These are phyloP conservation scores for Acronicta psi DNA, from an alignment of 2,888 invertebrate genomes.

Conservation along the genomic window DNA sequence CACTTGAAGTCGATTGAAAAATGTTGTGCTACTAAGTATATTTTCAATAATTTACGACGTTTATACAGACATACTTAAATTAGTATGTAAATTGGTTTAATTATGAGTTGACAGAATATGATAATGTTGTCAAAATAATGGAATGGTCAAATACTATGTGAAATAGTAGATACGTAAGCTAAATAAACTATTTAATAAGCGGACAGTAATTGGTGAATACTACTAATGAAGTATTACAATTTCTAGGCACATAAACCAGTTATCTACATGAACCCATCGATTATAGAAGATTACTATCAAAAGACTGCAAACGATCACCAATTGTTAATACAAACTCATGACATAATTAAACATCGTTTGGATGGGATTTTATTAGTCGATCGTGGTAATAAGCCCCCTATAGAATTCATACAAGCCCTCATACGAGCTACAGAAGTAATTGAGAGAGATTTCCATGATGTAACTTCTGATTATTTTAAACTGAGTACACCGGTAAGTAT, in stretches of 20 bases:
- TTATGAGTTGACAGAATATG: too few species aligned
- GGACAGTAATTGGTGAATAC: too few species aligned
- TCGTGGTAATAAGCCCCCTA: constrained; percentile 26
- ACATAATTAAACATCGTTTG: constrained; percentile 43
- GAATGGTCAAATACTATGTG: too few species aligned
- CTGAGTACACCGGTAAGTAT: constrained; percentile 50
- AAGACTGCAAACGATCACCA: constrained; percentile 36
- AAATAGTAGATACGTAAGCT: too few species aligned
- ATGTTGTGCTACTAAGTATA: too few species aligned
- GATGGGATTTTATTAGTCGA: constrained; percentile 55
- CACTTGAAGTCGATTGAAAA: too few species aligned
- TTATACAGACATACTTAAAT: too few species aligned
- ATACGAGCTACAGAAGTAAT: constrained; percentile 52
- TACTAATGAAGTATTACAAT: background rate
- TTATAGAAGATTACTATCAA: constrained; percentile 49
- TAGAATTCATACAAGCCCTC: constrained; percentile 48
- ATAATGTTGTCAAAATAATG: too few species aligned
- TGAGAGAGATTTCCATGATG: constrained; percentile 36
- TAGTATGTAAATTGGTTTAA: too few species aligned
- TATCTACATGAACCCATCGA: constrained; percentile 45
- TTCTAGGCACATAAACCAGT: constrained; percentile 59
- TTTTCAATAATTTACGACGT: too few species aligned
- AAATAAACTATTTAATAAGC: too few species aligned
- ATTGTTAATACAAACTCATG: constrained; percentile 46
- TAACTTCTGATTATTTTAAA: constrained; percentile 46